Conservation (phyloP, 2,113 vertebrate genomes). For the Bungarus multicinctus region DNA sequence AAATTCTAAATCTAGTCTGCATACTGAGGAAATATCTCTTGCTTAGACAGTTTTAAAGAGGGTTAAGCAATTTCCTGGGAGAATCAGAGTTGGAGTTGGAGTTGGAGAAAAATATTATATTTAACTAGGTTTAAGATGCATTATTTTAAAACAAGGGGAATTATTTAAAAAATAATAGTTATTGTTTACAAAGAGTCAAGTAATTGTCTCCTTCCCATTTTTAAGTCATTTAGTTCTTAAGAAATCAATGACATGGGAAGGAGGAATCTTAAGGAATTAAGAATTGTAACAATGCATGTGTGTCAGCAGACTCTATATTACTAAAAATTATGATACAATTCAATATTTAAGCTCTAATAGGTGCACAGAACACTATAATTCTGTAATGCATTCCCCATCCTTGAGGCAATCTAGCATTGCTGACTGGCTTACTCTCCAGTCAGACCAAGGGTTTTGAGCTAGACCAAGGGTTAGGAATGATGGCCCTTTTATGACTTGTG, state of each 20-base stretch:
- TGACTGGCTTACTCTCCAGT: neutral
- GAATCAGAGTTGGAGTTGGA: no score
- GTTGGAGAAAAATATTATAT: neutral
- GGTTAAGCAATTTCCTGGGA: neutral
- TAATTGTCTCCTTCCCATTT: slow-evolving; percentile 18
- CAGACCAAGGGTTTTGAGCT: neutral
- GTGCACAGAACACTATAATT: neutral
- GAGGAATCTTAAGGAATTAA: slow-evolving; percentile 17
- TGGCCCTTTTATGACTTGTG: neutral
- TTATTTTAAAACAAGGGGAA: neutral
- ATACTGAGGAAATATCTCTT: neutral
- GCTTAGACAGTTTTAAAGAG: neutral
- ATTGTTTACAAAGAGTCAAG: slow-evolving; percentile 34
- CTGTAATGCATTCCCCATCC: neutral
- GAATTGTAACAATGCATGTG: slow-evolving; percentile 56
- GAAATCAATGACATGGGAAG: slow-evolving; percentile 28
- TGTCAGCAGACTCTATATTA: slow-evolving; percentile 59
- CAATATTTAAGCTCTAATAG: slow-evolving; percentile 55
- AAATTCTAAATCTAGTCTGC: neutral
- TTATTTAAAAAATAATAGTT: slow-evolving; percentile 25
- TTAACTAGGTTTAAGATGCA: neutral
- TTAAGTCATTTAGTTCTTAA: slow-evolving; percentile 61
- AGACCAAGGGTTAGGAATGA: neutral
- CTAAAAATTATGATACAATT: slow-evolving; percentile 58
- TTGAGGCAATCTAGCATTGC: neutral